These are phyloP conservation scores for Melinaea menophilus DNA, from an alignment of 2,888 invertebrate genomes.

Conservation along the genomic window DNA sequence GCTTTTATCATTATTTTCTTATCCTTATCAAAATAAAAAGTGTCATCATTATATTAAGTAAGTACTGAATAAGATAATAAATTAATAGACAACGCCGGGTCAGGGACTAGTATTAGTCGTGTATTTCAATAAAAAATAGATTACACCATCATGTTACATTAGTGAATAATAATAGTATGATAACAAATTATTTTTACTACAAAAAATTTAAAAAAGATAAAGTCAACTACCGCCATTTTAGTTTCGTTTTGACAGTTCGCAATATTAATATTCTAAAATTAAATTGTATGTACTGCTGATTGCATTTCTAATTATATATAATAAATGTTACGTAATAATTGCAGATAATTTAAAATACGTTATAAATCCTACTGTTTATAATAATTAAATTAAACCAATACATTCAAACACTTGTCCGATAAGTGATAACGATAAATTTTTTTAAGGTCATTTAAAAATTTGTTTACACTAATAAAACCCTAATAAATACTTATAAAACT, in stretches of 20 bases:
- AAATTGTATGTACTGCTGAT: no score
- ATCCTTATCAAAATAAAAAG: no score
- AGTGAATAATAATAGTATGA: constrained; percentile 10
- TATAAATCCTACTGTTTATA: no score
- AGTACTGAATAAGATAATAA: no score
- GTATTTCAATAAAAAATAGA: neutral
- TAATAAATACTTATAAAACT: no score
- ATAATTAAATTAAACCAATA: constrained; percentile 11
- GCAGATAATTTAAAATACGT: no score
- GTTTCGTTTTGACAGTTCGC: neutral
- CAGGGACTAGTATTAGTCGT: neutral
- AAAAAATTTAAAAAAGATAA: constrained; percentile 10
- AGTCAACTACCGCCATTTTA: constrained; percentile 7
- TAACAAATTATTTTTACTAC: neutral
- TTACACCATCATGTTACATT: constrained; percentile 4
- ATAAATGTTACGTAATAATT: no score
- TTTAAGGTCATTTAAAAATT: constrained; percentile 11
- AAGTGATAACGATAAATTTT: constrained; percentile 18
- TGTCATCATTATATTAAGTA: no score
- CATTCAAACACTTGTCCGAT: constrained; percentile 15
- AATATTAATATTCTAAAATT: neutral
- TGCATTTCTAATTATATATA: no score
- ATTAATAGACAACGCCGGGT: no score
- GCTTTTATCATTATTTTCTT: no score
- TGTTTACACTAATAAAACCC: no score